Evolutionary conservation across 2,888 invertebrate genomes (phyloP).

Genomic region (Smittia sp.): DNA sequence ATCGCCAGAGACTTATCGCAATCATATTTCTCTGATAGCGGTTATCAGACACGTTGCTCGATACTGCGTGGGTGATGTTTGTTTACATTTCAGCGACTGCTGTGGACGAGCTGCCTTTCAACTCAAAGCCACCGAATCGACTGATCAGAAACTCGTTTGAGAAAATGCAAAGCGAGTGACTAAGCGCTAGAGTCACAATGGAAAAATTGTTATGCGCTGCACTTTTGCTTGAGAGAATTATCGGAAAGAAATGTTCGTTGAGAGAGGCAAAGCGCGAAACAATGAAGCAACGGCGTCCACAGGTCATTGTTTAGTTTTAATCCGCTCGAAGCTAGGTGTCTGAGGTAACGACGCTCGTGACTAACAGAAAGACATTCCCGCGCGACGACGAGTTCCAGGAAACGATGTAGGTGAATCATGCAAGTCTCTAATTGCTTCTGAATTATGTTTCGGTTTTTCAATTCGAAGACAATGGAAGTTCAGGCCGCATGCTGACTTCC

Average conservation of each 20-base stretch:
- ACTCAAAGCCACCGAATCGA: not conserved
- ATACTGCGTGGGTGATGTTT: not conserved
- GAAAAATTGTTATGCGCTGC: not conserved
- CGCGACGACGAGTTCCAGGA: too few relatives aligned
- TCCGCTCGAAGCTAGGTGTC: too few relatives aligned
- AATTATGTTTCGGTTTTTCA: too few relatives aligned
- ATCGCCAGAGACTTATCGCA: not conserved
- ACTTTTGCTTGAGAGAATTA: not conserved
- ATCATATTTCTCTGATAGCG: not conserved
- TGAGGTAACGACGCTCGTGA: too few relatives aligned
- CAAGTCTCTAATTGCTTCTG: too few relatives aligned
- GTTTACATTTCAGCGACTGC: not conserved
- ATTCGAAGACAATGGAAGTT: too few relatives aligned
- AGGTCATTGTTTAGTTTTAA: conserved; percentile 7
- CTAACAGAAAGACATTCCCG: too few relatives aligned
- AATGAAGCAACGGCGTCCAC: not conserved
- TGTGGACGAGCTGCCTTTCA: not conserved
- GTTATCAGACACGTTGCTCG: not conserved
- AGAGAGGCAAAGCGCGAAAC: not conserved
- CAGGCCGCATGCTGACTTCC: too few relatives aligned
- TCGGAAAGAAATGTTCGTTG: not conserved
- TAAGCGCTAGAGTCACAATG: not conserved
- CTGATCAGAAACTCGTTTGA: not conserved
- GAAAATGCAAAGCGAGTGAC: not conserved
- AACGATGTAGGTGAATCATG: too few relatives aligned